Conservation (phyloP, 2,888 invertebrate species). For the Auanema freiburgensis region DNA sequence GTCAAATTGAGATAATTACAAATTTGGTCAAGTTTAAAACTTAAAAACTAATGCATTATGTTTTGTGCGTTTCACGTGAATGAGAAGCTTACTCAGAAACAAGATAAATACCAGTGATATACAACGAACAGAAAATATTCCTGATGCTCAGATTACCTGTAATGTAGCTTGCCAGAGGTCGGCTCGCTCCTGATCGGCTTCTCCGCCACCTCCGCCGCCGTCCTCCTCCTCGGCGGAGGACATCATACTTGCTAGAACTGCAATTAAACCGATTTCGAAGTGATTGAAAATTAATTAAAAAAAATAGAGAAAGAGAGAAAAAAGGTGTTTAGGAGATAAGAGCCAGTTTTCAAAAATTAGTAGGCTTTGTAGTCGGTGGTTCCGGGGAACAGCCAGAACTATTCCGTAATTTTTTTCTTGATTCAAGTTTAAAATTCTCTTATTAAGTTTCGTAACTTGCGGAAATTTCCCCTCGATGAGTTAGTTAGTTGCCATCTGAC, state of each 20-base stretch:
- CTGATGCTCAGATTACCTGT: constrained; percentile 43
- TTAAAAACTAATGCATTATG: no score
- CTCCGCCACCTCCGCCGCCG: constrained; percentile 25
- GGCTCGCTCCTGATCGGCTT: constrained; percentile 46
- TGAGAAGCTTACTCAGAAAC: no score
- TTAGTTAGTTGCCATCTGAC: no score
- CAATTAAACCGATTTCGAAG: constrained; percentile 20
- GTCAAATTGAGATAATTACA: no score
- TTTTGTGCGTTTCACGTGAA: no score
- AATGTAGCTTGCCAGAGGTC: constrained; percentile 63
- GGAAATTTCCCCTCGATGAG: background rate
- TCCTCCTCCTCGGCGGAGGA: constrained; percentile 58
- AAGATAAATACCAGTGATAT: no score
- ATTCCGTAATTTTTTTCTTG: background rate
- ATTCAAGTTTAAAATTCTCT: background rate
- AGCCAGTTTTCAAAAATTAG: background rate
- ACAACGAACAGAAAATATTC: no score
- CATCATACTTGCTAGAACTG: constrained; percentile 61
- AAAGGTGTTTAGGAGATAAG: no score
- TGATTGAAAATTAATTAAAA: no score
- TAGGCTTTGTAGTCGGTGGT: background rate
- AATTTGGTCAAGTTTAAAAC: no score
- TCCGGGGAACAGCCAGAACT: constrained; percentile 1
- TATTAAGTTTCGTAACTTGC: background rate
- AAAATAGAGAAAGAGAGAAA: no score